Base-by-base conservation (phyloP, 2,113 vertebrate genomes). In the Arenaria interpres region DNA sequence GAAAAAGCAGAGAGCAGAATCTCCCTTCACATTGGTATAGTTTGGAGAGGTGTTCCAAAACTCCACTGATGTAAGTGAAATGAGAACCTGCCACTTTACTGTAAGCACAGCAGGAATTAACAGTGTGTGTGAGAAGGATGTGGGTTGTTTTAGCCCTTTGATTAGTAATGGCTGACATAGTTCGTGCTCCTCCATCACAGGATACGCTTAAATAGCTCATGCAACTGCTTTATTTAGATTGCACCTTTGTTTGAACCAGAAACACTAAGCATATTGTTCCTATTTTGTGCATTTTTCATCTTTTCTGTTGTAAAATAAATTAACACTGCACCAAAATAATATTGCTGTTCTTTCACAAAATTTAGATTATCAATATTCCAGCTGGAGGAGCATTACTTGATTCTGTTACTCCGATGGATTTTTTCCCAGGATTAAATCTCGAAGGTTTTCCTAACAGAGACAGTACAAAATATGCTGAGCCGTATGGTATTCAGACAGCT, bases 371-470 rank as follows among this genome's bases (percentile, higher is more conserved):
- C 93, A 99, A 92, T 64, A 97, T 99, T 75, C 97, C 98, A 43
- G 97, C 98, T 18, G 99, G 99, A 14, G 98, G 98, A 20, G 91
- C 98, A 5, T 98, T 99, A 75, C 97, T 99, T 90, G 99, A 99
- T 46, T 97, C 98, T 15, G 97, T 98, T 25, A 86, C 80, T 10
- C 81, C 98, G 1, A 99, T 99, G 99, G 99, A 99, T 83, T 99
- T 99, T 96, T 98, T 99, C 78, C 99, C 99, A 5, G 99, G 99
- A 54, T 98, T 99, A 83, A 99, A 98, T 89, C 97, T 99, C 45
- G 99, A 99, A 97, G 99, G 99, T 37, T 99, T 99, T 91, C 99
- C 99, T 39, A 99, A 99, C 97, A 98, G 99, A 30, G 99, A 99
- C 97, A 99, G 99, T 91, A 99, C 98, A 18, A 99, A 98, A 80